Base-by-base conservation (phyloP, 2,888 invertebrate genomes). In the Silvanus unidentatus region DNA sequence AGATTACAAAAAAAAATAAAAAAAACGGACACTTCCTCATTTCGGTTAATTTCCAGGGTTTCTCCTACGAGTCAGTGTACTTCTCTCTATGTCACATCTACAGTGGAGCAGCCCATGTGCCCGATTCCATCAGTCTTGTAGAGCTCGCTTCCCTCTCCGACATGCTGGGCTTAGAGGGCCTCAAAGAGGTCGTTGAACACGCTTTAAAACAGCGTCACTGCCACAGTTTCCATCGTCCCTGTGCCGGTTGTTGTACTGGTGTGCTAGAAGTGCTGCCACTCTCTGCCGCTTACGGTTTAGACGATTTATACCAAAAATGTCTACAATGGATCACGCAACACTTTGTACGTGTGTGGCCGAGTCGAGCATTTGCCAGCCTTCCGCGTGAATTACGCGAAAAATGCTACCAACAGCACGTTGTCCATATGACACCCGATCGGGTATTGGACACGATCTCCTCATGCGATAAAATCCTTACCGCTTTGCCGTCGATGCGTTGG, bases 191-290 rank as follows among this genome's bases (percentile, higher is more conserved):
- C 2, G 90, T 94, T 1, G 86, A 87, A 64, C 87, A 90, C 60
- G 88, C 89, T 0, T 74, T 96, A 27, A 89, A 89, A 71, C 64
- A 62, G 40, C 57, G 70, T 69, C 91, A 90, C 69, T 96, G 95
- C 66, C 96, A 97, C 70, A 85, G 91, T 69, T 96, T 97, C 69
- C 96, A 97, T 66, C 86, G 88, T 76, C 95, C 96, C 0, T 97
- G 96, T 69, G 79, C 86, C 37, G 84, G 87, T 27, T 96, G 96
- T 70, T 84, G 86, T 12, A 83, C 86, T 37, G 92, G 92, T 3
- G 88, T 93, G 2, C 72, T 92, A 28, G 93, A 95, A 68, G 54
- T 93, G 50, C 77, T 96, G 57, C 88, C 91, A 0, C 74, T 95
- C 34, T 84, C 92, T 2, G 80, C 89, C 2, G 86, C 87, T 34